Evolutionary conservation across 1,140 invertebrate genomes (phyloP), one percentile per base, ranked within the genome.

Genomic region (Lucilia cuprina): DNA sequence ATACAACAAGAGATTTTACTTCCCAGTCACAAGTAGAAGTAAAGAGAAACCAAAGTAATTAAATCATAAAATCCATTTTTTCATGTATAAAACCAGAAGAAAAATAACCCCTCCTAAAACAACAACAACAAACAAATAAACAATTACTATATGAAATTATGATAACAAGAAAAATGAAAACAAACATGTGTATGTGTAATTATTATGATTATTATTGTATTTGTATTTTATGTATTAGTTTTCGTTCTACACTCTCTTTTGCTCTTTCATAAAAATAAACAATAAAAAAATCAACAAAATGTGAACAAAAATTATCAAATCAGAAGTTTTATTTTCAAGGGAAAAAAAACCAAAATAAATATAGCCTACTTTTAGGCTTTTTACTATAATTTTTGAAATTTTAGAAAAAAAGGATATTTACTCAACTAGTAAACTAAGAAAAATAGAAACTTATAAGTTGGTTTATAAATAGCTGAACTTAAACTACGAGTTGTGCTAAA

Each of bases 191-290:
- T 49, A 85, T 84, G 83, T 84, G 85, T 85, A 88, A 86, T 88
- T 88, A 88, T 88, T 88, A 88, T 70, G 21, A 70, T 80, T 80
- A 80, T 80, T 50, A 80, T 80, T 89, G 87, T 86, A 89, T 88
- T 88, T 89, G 88, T 89, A 88, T 90, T 89, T 88, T 87, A 85
- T 87, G 87, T 89, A 86, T 89, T 90, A 89, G 88, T 90, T 89
- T 80, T 70, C 88, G 88, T 90, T 90, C 87, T 83, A 90, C 88
- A 87, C 87, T 89, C 88, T 88, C 88, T 89, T 90, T 90, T 89
- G 88, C 89, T 89, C 88, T 89, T 88, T 88, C 88, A 89, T 89
- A 89, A 86, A 85, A 86, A 85, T 84, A 70, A 65, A 82, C 21
- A 85, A 84, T 35, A 41, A 83, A 84, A 84, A 82, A 85, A 75